These are phyloP conservation scores for Agonopterix arenella DNA, from an alignment of 2,888 invertebrate species.

Conservation along the genomic window DNA sequence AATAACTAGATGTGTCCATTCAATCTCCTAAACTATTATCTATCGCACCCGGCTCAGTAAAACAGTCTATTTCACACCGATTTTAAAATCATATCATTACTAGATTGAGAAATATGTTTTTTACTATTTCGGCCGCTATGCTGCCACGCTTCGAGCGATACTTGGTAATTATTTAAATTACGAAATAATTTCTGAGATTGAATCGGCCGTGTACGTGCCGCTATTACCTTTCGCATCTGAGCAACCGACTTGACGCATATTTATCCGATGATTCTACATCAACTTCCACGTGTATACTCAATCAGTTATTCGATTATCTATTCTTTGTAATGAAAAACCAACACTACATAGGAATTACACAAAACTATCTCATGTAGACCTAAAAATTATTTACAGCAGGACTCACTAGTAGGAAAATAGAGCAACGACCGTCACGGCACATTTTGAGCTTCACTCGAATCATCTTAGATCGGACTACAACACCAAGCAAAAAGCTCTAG, in stretches of 20 bases:
- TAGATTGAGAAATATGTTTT: constrained; percentile 40
- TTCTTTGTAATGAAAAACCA: constrained; percentile 30
- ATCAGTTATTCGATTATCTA: background rate
- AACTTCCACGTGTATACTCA: constrained; percentile 15
- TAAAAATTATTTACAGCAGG: constrained; percentile 66
- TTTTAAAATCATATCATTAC: constrained; percentile 35
- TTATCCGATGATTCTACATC: constrained; percentile 21
- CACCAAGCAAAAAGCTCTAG: constrained; percentile 17
- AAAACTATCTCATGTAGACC: constrained; percentile 47
- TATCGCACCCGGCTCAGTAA: constrained; percentile 17
- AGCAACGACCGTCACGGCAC: constrained; percentile 72
- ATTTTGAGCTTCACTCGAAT: constrained; percentile 53
- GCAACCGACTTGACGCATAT: constrained; percentile 29
- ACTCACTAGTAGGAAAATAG: constrained; percentile 71
- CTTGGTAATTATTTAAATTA: constrained; percentile 53
- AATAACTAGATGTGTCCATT: background rate
- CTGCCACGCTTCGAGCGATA: constrained; percentile 36
- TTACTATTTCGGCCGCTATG: constrained; percentile 31
- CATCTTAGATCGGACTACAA: constrained; percentile 11
- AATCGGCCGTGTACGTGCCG: constrained; percentile 44
- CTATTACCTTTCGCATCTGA: constrained; percentile 38
- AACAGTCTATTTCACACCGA: constrained; percentile 37
- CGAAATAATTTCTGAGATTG: constrained; percentile 50
- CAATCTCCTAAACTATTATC: background rate
- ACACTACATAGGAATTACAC: constrained; percentile 48